Evolutionary conservation across 2,113 vertebrate genomes (phyloP), one percentile per base, ranked within the genome.

Genomic region (Petrocephalus zakoni): DNA sequence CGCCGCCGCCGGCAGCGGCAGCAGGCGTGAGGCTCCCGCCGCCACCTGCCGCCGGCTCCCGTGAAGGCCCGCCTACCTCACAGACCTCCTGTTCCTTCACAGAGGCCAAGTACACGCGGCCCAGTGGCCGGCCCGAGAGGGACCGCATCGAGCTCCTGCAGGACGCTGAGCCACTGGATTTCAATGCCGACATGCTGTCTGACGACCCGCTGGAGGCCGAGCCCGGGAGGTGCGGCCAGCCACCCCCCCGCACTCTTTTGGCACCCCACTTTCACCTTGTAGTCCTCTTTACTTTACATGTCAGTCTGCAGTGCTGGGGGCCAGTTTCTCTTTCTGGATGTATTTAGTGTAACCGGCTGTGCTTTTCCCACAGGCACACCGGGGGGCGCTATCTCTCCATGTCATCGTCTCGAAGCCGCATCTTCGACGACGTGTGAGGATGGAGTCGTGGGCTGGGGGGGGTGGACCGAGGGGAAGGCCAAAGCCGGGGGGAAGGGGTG

Each of bases 341-440:
- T 1, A 15, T 53, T 29, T 17, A 22, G 1, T 17, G 19, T 47
- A 46, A 47, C 56, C 72, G 88, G 64, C 5, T 84, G 87, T 88
- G 53, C 78, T 13, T 13, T 9, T 22, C 88, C 22, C 22, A 10
- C 91, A 99, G 98, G 92, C 97, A 97, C 10, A 90, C 96, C 25
- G 97, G 96, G 90, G 98, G 98, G 91, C 96, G 98, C 34, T 99
- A 99, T 56, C 93, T 99, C 88, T 99, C 98, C 42, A 99, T 99
- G 95, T 96, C 95, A 0, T 95, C 95, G 91, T 99, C 98, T 91
- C 95, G 95, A 90, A 97, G 95, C 90, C 93, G 95, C 93, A 98
- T 99, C 93, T 99, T 99, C 92, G 97, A 99, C 91, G 98, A 99
- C 91, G 97, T 99, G 83, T 99, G 91, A 93, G 6, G 5, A 34